Evolutionary conservation across 2,888 invertebrate genomes (phyloP).

Genomic region (Macropis europaea): DNA sequence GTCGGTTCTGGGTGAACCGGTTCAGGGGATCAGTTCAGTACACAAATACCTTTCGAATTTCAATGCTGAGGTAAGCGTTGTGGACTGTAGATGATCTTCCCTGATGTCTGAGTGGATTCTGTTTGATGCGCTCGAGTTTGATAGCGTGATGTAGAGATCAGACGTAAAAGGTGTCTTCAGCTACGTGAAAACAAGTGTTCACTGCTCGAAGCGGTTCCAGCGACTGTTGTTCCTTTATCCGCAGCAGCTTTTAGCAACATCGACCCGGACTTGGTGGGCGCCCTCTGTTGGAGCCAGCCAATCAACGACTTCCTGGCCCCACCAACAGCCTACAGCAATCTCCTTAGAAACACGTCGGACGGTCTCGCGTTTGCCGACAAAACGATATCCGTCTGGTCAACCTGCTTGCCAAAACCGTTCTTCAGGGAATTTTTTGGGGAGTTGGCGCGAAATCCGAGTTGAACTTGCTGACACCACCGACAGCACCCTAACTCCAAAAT

Average conservation of each 20-base stretch:
- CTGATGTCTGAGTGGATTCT: not conserved
- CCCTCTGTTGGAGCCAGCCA: conserved; percentile 47
- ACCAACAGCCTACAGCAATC: conserved; percentile 27
- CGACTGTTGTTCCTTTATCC: conserved; percentile 58
- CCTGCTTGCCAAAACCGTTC: not conserved
- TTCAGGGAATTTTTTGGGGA: not conserved
- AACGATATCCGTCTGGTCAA: conserved; percentile 1
- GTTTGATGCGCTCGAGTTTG: too few species aligned
- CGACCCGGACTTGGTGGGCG: conserved; percentile 67
- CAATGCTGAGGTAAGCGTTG: too few species aligned
- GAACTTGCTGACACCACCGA: too few species aligned
- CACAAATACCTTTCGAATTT: not conserved
- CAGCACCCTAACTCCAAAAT: too few species aligned
- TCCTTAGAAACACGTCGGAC: conserved; percentile 9
- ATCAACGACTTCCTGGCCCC: conserved; percentile 41
- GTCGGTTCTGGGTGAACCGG: conserved; percentile 17
- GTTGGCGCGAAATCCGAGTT: not conserved
- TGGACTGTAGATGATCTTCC: too few species aligned
- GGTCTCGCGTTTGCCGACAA: conserved; percentile 18
- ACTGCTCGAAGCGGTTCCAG: conserved; percentile 33
- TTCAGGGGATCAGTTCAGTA: conserved; percentile 2
- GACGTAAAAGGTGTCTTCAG: not conserved
- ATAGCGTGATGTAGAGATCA: not conserved
- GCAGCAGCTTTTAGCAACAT: conserved; percentile 73
- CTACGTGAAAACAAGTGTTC: not conserved